phyloP scores from a whole-genome alignment of 2,888 invertebrate genomes.

The Orgyia antiqua region DNA sequence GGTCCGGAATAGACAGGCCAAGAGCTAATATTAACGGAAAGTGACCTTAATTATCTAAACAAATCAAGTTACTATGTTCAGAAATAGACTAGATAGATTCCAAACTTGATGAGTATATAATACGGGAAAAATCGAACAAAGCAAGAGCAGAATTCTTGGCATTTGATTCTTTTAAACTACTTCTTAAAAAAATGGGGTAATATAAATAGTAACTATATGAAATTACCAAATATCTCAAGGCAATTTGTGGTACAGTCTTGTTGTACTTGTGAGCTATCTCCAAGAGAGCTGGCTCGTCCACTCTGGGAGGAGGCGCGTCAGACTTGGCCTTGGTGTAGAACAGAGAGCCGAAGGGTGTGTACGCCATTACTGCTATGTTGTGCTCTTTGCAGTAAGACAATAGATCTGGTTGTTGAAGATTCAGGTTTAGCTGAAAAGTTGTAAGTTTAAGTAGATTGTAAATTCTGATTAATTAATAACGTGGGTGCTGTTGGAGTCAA shows the following conservation, averaged over 20 bases:
- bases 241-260: conserved; percentile 81
- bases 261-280: conserved; percentile 78
- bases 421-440: conserved; percentile 71
- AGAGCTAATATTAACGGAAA: no score
- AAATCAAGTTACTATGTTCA: no score
- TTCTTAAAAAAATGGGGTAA: conserved; percentile 63
- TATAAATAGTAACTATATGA: no score
- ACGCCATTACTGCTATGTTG: conserved; percentile 82
- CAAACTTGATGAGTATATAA: no score
- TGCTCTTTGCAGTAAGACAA: conserved; percentile 82
- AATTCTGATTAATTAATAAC: background rate
- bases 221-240: conserved; percentile 81
- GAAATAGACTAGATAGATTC: no score
- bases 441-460: background rate
- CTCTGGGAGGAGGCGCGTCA: conserved; percentile 70
- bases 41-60: no score
- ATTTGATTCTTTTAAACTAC: no score
- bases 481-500: background rate
- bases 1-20: no score
- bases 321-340: conserved; percentile 61
- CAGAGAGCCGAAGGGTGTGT: conserved; percentile 83
- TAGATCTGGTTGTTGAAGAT: conserved; percentile 83
- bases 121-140: no score
- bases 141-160: no score
- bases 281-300: conserved; percentile 72